phyloP scores from a whole-genome alignment of 2,113 vertebrate species.

The Aldabrachelys gigantea region DNA sequence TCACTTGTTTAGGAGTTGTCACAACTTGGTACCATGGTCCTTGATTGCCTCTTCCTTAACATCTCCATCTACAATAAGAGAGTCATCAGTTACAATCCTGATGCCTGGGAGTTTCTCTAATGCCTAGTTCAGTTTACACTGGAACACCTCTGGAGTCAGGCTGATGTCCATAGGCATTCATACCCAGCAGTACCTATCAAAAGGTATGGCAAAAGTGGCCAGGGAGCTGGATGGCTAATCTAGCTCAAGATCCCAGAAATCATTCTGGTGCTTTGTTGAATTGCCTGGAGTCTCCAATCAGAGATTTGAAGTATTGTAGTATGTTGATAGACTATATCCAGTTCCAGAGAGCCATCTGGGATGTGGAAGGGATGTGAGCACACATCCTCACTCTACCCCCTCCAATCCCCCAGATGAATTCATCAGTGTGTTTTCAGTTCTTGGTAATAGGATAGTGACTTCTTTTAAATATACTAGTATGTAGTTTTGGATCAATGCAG shows the following conservation, averaged over 20 bases:
- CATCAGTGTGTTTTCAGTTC: not conserved
- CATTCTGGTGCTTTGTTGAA: not conserved
- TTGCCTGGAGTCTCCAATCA: not conserved
- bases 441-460: not conserved
- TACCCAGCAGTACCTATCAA: not conserved
- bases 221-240: not conserved
- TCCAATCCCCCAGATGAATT: not conserved
- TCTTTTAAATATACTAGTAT: not conserved
- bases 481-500: not conserved
- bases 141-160: not conserved
- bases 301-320: not conserved
- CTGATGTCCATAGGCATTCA: not conserved
- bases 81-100: not conserved
- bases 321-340: not conserved
- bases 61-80: not conserved
- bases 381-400: not conserved
- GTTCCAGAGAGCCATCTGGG: not conserved
- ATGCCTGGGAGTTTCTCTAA: not conserved
- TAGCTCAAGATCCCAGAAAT: not conserved
- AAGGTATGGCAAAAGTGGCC: not conserved
- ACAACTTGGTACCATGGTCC: not conserved
- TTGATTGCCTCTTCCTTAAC: not conserved
- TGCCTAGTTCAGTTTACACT: not conserved
- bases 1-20: not conserved
- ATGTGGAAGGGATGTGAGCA: not conserved